These are phyloP conservation scores for Eidolon helvum DNA, from an alignment of 2,113 vertebrate genomes.

Conservation along the genomic window DNA sequence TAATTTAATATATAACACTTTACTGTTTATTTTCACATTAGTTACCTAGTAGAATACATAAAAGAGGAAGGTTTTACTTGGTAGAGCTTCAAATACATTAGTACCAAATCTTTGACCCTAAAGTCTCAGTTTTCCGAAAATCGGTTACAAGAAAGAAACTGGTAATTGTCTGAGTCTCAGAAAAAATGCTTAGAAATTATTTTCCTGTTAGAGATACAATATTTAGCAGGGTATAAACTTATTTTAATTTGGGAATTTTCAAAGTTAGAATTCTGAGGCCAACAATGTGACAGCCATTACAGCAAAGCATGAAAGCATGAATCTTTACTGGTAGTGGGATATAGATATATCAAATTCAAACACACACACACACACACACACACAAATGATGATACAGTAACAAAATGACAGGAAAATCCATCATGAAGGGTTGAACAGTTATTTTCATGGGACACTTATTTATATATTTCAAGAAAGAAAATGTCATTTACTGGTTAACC, in stretches of 20 bases:
- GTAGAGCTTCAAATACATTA: background rate
- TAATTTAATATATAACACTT: background rate
- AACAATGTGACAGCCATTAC: background rate
- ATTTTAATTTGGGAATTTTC: background rate
- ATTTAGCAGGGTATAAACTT: background rate
- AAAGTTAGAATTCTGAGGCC: background rate
- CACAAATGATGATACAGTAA: background rate
- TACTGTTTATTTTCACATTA: background rate
- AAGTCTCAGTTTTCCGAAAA: background rate
- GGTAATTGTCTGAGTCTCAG: background rate
- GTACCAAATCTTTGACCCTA: background rate
- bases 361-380: background rate
- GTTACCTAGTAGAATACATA: background rate
- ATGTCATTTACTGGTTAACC: slow-evolving; percentile 34
- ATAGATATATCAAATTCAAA: background rate
- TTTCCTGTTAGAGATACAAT: background rate
- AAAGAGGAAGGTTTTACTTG: background rate
- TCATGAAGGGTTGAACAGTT: background rate
- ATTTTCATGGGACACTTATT: slow-evolving; percentile 28
- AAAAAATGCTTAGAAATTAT: background rate
- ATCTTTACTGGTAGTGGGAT: background rate
- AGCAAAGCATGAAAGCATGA: background rate
- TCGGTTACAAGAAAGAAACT: background rate
- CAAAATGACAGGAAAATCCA: slow-evolving; percentile 49
- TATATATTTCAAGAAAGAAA: slow-evolving; percentile 12